These are phyloP conservation scores for Bovichtus diacanthus DNA, from an alignment of 2,797 vertebrate genomes.

Conservation along the genomic window DNA sequence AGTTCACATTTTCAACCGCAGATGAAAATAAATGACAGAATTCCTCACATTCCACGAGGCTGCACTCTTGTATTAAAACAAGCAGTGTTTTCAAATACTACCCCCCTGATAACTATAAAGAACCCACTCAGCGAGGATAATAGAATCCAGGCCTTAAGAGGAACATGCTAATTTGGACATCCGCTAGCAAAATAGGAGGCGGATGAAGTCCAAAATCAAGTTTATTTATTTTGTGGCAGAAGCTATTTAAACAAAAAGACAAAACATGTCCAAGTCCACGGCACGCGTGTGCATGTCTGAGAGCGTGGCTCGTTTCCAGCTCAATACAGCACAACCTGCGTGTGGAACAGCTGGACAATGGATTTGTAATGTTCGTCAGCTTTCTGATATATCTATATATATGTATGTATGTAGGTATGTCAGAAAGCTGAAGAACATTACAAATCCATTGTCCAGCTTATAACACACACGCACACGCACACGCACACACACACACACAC, in stretches of 20 bases:
- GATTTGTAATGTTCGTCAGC: neutral
- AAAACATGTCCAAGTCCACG: conserved; percentile 1
- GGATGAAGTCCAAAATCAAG: conserved; percentile 48
- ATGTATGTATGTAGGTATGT: no score
- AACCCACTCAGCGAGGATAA: conserved; percentile 71
- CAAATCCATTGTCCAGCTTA: no score
- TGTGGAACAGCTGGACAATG: conserved; percentile 8
- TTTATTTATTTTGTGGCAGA: conserved; percentile 54
- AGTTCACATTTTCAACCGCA: conserved; percentile 73
- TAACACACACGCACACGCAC: no score
- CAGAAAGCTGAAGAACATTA: no score
- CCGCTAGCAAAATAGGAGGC: conserved; percentile 57
- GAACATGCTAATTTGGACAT: conserved; percentile 79
- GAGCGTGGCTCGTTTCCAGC: conserved; percentile 41
- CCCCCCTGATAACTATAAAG: conserved; percentile 81
- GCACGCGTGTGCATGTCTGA: conserved; percentile 48
- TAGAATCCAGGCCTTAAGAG: conserved; percentile 77
- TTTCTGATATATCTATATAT: no score
- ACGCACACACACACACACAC: no score
- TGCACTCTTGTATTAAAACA: conserved; percentile 79
- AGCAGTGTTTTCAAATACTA: conserved; percentile 70
- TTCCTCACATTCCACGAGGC: conserved; percentile 78
- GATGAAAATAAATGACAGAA: conserved; percentile 81
- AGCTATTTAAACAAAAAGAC: conserved; percentile 33
- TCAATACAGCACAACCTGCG: conserved; percentile 13